A percentile compares a stretch with the other conserved stretches of the same genome.
Evolutionary conservation across 64 coral and sea anemone genomes (phyloP).

Genomic region (Stylophora pistillata): DNA sequence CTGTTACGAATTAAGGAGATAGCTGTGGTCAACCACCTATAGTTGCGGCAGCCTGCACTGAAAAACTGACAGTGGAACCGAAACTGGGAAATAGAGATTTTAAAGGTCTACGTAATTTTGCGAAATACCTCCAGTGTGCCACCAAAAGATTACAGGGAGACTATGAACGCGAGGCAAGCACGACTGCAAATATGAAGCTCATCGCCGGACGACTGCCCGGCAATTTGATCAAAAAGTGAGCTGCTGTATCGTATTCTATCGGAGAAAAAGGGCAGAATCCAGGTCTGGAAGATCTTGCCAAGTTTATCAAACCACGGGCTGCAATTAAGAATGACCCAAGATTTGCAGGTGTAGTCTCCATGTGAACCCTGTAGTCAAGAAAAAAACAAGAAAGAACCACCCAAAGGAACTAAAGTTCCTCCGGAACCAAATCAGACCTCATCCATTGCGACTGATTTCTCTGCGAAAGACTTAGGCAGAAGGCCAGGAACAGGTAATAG

Average conservation of each 20-base stretch:
- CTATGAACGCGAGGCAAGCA: constrained; percentile 37
- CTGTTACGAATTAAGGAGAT: too few relatives aligned
- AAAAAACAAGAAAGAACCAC: too few relatives aligned
- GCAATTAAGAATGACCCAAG: neutral
- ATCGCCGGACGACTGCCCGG: constrained; percentile 4
- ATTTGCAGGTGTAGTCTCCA: too few relatives aligned
- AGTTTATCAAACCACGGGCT: neutral
- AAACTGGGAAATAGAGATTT: constrained; percentile 16
- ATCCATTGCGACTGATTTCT: neutral
- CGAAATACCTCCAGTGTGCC: neutral
- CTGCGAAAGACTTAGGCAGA: too few relatives aligned
- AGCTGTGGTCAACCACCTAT: constrained; percentile 25
- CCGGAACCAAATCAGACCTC: neutral
- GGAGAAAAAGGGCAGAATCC: neutral
- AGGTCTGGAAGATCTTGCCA: neutral
- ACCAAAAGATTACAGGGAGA: neutral
- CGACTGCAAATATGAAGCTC: neutral
- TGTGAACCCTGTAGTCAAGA: too few relatives aligned
- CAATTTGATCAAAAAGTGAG: constrained; percentile 40
- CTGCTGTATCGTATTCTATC: neutral
- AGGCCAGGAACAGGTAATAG: neutral
- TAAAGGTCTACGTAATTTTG: neutral
- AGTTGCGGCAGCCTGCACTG: constrained; percentile 10
- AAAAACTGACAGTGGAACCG: too few relatives aligned
- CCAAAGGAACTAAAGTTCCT: too few relatives aligned